These are phyloP conservation scores for Notospermus geniculatus DNA, from an alignment of 1,140 invertebrate species.

Conservation along the genomic window DNA sequence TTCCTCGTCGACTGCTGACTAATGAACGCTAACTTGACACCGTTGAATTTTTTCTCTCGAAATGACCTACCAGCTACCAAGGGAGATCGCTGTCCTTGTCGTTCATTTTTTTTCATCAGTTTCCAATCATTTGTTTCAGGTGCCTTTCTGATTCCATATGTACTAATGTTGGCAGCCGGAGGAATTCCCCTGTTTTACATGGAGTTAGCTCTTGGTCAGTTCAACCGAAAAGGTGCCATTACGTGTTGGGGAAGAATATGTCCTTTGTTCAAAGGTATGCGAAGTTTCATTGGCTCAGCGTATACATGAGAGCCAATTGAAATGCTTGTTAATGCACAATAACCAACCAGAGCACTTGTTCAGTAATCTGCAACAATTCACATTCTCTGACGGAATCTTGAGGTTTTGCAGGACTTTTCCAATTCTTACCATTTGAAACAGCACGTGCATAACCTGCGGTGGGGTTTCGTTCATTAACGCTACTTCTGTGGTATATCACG, in stretches of 20 bases:
- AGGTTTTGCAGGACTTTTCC: background rate
- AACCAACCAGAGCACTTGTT: no score
- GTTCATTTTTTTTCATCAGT: no score
- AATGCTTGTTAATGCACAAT: no score
- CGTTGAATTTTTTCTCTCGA: no score
- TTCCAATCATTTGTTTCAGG: slow-evolving; percentile 61
- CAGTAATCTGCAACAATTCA: no score
- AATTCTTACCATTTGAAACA: background rate
- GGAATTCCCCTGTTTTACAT: slow-evolving; percentile 92
- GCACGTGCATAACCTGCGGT: background rate
- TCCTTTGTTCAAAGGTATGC: slow-evolving; percentile 49
- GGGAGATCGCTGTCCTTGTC: no score
- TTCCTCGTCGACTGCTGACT: no score
- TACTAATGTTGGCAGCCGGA: slow-evolving; percentile 84
- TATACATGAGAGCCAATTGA: background rate
- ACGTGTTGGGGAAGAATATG: slow-evolving; percentile 60
- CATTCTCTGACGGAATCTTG: no score
- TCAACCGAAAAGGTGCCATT: slow-evolving; percentile 51
- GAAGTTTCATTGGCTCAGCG: background rate
- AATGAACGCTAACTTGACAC: no score
- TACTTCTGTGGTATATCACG: background rate
- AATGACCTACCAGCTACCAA: no score
- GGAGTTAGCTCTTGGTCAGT: slow-evolving; percentile 92
- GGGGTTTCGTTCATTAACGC: background rate
- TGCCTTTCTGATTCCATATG: slow-evolving; percentile 91